A percentile compares a stretch with the other conserved stretches of the same genome.
Conservation (phyloP, 2,888 invertebrate species). For the Phaedon cochleariae region DNA sequence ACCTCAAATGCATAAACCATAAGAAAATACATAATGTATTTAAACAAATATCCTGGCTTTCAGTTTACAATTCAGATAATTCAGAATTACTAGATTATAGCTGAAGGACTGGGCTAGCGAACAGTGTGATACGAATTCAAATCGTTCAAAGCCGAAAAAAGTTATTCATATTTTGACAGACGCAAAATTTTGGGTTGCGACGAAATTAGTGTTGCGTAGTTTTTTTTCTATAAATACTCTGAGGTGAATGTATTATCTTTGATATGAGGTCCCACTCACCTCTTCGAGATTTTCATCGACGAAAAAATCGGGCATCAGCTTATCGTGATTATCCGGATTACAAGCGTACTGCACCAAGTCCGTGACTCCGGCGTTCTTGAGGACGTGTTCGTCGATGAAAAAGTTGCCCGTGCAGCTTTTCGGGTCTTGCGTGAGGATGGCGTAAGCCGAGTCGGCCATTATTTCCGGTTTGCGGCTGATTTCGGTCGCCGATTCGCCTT, state of each 20-base stretch:
- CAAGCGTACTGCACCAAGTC: conserved; percentile 88
- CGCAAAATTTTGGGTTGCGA: too few relatives aligned
- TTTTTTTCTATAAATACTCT: too few relatives aligned
- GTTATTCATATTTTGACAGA: too few relatives aligned
- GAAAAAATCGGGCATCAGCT: conserved; percentile 89
- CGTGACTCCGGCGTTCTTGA: conserved; percentile 79
- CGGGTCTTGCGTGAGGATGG: conserved; percentile 80
- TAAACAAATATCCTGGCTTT: conserved; percentile 8
- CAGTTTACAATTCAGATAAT: conserved; percentile 3
- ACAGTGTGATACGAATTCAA: too few relatives aligned
- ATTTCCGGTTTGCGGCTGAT: conserved; percentile 84
- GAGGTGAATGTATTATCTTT: too few relatives aligned
- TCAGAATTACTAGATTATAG: too few relatives aligned
- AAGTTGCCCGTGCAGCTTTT: conserved; percentile 86
- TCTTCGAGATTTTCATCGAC: conserved; percentile 65
- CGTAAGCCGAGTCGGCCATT: conserved; percentile 89
- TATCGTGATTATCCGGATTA: conserved; percentile 71
- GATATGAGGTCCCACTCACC: conserved; percentile 5
- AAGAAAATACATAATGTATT: background rate
- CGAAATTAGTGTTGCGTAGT: too few relatives aligned
- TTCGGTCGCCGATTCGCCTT: conserved; percentile 71
- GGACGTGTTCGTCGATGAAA: conserved; percentile 89
- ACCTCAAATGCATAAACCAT: conserved; percentile 1
- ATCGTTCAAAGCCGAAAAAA: too few relatives aligned
- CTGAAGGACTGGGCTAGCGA: too few relatives aligned